Evolutionary conservation across 2,888 invertebrate species (phyloP).

Genomic region (Bugula neritina): DNA sequence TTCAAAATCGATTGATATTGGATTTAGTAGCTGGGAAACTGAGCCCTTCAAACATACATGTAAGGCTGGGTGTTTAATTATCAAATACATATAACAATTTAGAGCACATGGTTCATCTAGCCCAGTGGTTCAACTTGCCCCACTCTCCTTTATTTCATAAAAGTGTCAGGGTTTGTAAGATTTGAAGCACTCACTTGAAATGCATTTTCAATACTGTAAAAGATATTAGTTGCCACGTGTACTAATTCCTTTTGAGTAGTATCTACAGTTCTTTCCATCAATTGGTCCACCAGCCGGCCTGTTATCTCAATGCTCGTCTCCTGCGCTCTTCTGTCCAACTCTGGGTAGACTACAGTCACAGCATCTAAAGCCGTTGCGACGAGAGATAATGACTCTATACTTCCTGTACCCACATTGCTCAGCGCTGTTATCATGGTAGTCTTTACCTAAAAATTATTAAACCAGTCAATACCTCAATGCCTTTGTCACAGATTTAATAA

Average conservation of each 20-base stretch:
- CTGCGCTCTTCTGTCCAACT: not conserved
- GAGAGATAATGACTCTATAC: conserved; percentile 31
- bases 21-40: conserved; percentile 30
- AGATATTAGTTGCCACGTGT: conserved; percentile 28
- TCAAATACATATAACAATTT: too few species aligned
- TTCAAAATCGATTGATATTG: conserved; percentile 31
- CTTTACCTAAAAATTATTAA: conserved; percentile 31
- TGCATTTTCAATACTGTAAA: conserved; percentile 30
- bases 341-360: not conserved
- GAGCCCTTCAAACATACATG: conserved; percentile 30
- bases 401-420: conserved; percentile 30
- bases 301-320: not conserved
- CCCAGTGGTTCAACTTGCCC: too few species aligned
- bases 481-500: too few species aligned
- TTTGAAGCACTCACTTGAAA: conserved; percentile 30
- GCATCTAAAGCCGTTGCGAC: conserved; percentile 31
- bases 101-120: not conserved
- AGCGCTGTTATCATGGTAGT: conserved; percentile 32
- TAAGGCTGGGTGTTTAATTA: too few species aligned
- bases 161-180: too few species aligned
- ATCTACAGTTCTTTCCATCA: conserved; percentile 25
- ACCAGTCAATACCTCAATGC: too few species aligned
- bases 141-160: too few species aligned
- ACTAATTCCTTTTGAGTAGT: conserved; percentile 31
- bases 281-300: conserved; percentile 24